Evolutionary conservation across 2,888 invertebrate genomes (phyloP), one percentile per base, ranked within the genome.

Genomic region (Meiosimyza decipiens): DNA sequence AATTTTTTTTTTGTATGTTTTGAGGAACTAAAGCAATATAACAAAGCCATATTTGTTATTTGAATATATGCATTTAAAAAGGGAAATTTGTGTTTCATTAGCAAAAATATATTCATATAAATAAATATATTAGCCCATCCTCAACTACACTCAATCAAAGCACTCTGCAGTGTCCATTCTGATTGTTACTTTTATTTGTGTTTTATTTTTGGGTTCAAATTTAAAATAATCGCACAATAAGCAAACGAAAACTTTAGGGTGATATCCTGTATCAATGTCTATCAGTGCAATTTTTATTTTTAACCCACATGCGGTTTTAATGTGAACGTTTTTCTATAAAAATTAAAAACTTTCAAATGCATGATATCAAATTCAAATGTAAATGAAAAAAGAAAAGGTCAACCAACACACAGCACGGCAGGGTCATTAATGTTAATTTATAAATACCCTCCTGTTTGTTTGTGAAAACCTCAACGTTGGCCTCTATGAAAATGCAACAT

Each of bases 341-440:
- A 68, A 68, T 68, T 69, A 69, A 69, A 69, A 62, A 64, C 11
- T 57, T 69, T 69, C 67, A 66, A 57, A 63, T 65, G 54, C 2
- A 22, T 65, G 60, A 57, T 57, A 59, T 65, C 50, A 67, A 57
- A 67, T 63, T 18, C 60, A 60, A 57, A 60, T 16, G 55, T 16
- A 40, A 40, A 40, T 57, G 4, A 28, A 52, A 65, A 60, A 73
- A 62, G 66, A 50, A 72, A 69, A 57, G 54, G 59, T 64, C 52
- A 66, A 52, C 15, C 52, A 66, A 52, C 15, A 72, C 51, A 18
- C 13, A 15, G 1, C 64, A 22, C 13, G 68, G 6, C 63, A 18
- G 40, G 40, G 62, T 72, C 60, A 67, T 72, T 68, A 72, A 47
- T 67, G 72, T 67, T 67, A 68, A 72, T 72, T 72, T 68, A 64